phyloP scores from a whole-genome alignment of 2,888 invertebrate genomes.

The Mythimna lalbum region DNA sequence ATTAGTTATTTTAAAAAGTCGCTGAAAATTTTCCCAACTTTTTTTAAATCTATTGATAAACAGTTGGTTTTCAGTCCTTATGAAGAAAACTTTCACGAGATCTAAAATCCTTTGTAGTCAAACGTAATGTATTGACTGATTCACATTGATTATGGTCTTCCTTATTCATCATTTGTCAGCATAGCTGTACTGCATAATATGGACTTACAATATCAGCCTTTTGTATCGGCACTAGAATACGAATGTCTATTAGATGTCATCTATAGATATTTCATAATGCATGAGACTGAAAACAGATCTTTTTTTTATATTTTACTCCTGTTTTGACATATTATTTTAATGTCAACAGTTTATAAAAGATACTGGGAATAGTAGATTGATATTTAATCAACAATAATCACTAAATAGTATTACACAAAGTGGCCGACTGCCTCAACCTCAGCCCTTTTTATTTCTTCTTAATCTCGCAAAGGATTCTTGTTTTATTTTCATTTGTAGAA shows the following conservation, averaged over 20 bases:
- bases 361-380: neutral
- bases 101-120: neutral
- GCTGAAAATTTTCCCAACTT: neutral
- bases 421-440: too few species aligned
- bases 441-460: neutral
- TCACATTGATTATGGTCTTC: neutral
- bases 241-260: neutral
- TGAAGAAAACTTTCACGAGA: neutral
- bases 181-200: too few species aligned
- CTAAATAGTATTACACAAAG: neutral
- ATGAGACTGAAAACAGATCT: neutral
- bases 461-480: neutral
- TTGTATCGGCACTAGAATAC: neutral
- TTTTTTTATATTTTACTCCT: neutral
- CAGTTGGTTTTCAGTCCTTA: neutral
- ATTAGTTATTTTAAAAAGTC: slow-evolving; percentile 16
- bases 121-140: neutral
- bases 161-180: neutral
- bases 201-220: neutral
- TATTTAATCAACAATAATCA: neutral
- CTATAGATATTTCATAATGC: neutral
- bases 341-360: too few species aligned
- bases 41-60: neutral
- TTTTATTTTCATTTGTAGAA: neutral
- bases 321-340: neutral